Percentiles rank a stretch among this genome's conserved stretches.
Evolutionary conservation across 1,140 invertebrate genomes (phyloP).

Genomic region (Apis laboriosa): DNA sequence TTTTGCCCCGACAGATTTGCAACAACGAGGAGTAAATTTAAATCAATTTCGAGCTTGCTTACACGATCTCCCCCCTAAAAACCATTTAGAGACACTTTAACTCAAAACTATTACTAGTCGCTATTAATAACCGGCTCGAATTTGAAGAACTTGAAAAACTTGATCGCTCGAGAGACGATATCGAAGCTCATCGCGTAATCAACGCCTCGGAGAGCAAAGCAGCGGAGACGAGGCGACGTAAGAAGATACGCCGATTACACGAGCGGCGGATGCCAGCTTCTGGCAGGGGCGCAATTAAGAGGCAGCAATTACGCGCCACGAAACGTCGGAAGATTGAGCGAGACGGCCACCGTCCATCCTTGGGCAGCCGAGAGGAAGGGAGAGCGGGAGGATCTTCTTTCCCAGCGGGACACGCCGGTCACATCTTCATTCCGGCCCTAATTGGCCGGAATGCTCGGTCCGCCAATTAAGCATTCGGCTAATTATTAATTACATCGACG

Average conservation of each 20-base stretch:
- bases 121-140: no score
- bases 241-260: not conserved
- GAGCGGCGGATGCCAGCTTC: not conserved
- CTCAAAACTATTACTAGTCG: no score
- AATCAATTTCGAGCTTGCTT: no score
- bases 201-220: not conserved
- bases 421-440: constrained; percentile 62
- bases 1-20: no score
- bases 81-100: no score
- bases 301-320: constrained; percentile 57
- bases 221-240: not conserved
- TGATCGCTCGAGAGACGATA: no score
- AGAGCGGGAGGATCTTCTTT: constrained; percentile 49
- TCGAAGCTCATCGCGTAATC: not conserved
- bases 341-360: not conserved
- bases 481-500: constrained; percentile 74
- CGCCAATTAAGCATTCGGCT: constrained; percentile 72
- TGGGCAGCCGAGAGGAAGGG: not conserved
- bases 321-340: constrained; percentile 45
- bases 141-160: no score
- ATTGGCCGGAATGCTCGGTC: constrained; percentile 66
- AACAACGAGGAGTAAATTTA: no score
- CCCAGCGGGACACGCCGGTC: constrained; percentile 56
- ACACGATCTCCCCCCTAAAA: no score
- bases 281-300: constrained; percentile 53